These are phyloP conservation scores for Enteromius anoplus DNA, from an alignment of 2,797 vertebrate species.

Conservation along the genomic window DNA sequence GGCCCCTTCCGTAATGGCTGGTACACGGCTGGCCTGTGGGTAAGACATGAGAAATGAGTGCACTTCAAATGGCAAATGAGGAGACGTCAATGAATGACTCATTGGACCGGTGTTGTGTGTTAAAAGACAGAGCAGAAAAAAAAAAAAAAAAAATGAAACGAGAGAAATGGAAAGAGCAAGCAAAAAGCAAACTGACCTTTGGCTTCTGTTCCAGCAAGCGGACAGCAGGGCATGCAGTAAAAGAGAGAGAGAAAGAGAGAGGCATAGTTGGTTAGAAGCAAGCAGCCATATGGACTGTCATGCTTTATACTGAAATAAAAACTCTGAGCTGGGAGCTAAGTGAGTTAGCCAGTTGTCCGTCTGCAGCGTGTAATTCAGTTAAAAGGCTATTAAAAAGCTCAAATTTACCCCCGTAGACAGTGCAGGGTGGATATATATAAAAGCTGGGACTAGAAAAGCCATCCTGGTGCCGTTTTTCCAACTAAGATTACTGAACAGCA, in stretches of 20 bases:
- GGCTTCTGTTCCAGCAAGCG: slow-evolving; percentile 52
- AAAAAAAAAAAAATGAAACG: slow-evolving; percentile 27
- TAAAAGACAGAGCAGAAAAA: slow-evolving; percentile 18
- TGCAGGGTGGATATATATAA: slow-evolving; percentile 18
- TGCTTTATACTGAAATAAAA: slow-evolving; percentile 58
- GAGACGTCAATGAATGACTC: slow-evolving; percentile 50
- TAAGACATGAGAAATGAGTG: slow-evolving; percentile 51
- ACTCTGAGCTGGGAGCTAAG: slow-evolving; percentile 55
- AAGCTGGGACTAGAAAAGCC: slow-evolving; percentile 26
- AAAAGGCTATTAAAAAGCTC: slow-evolving; percentile 58
- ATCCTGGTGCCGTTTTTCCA: neutral
- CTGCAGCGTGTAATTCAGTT: slow-evolving; percentile 57
- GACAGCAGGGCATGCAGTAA: slow-evolving; percentile 42
- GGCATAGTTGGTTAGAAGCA: slow-evolving; percentile 47
- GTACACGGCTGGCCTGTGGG: slow-evolving; percentile 50
- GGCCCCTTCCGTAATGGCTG: slow-evolving; percentile 38
- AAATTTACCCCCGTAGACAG: slow-evolving; percentile 56
- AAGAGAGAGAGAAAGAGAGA: slow-evolving; percentile 30
- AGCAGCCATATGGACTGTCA: slow-evolving; percentile 54
- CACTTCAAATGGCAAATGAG: slow-evolving; percentile 55
- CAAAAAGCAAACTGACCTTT: slow-evolving; percentile 59
- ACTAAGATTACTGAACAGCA: neutral
- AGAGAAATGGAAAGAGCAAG: slow-evolving; percentile 32
- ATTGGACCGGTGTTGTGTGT: slow-evolving; percentile 28
- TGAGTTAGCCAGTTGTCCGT: slow-evolving; percentile 53